Conservation (phyloP, 2,797 vertebrate species). For the Pelobates cultripes region DNA sequence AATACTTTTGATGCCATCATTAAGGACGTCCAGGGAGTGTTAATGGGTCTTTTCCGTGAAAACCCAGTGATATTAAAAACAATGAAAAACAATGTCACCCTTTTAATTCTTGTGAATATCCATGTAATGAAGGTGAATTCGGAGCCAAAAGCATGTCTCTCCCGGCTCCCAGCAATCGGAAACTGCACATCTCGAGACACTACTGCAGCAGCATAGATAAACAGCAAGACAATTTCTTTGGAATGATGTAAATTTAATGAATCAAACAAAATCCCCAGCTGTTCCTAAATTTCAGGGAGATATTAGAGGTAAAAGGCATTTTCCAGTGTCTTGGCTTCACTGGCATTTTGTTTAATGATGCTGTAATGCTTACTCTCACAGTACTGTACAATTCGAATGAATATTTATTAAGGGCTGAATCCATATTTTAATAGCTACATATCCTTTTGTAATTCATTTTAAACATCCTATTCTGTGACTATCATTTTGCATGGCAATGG, state of each 20-base stretch:
- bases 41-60: not conserved
- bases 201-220: slow-evolving; percentile 74
- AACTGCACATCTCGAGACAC: slow-evolving; percentile 69
- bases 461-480: not conserved
- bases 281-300: slow-evolving; percentile 84
- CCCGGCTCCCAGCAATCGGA: slow-evolving; percentile 71
- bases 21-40: not conserved
- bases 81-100: slow-evolving; percentile 33
- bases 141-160: slow-evolving; percentile 68
- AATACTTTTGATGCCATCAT: not conserved
- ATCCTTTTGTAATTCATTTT: slow-evolving; percentile 15
- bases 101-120: slow-evolving; percentile 37
- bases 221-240: slow-evolving; percentile 79
- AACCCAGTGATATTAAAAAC: not conserved
- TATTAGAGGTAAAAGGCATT: slow-evolving; percentile 80
- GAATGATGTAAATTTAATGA: slow-evolving; percentile 81
- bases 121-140: slow-evolving; percentile 62
- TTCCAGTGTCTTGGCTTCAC: slow-evolving; percentile 57
- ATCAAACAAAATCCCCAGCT: slow-evolving; percentile 81
- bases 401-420: slow-evolving; percentile 19
- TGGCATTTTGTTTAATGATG: slow-evolving; percentile 21
- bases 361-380: not conserved
- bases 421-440: slow-evolving; percentile 29
- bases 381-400: slow-evolving; percentile 10
- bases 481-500: slow-evolving; percentile 9